A percentile compares a stretch with the other conserved stretches of the same genome.
Conservation (phyloP, 2,113 vertebrate genomes). For the Poecilia latipinna region DNA sequence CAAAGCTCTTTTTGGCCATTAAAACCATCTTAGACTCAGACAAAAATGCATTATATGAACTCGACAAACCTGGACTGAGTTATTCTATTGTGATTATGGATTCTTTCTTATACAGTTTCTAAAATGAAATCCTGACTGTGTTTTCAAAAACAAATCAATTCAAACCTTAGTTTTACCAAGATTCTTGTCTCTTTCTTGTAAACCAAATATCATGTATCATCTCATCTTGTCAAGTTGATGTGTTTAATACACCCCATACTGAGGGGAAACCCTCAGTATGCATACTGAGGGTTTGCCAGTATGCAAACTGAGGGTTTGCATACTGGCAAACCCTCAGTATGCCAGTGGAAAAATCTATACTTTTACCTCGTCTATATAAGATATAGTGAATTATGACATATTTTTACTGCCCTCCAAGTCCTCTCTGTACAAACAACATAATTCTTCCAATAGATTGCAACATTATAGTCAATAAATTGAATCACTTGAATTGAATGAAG, state of each 20-base stretch:
- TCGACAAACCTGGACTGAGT: neutral
- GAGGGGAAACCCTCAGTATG: neutral
- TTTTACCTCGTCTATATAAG: slow-evolving; percentile 6
- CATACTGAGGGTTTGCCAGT: too few species aligned
- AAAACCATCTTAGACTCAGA: too few species aligned
- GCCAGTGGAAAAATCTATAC: neutral
- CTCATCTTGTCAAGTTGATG: neutral
- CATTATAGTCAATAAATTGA: slow-evolving; percentile 54
- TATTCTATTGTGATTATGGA: neutral
- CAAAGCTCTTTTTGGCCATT: neutral
- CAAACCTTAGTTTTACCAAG: neutral
- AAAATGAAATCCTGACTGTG: neutral
- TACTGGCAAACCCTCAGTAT: neutral
- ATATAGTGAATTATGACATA: slow-evolving; percentile 26
- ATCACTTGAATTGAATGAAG: slow-evolving; percentile 56
- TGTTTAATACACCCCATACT: neutral
- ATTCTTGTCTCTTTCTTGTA: neutral
- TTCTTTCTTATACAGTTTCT: neutral
- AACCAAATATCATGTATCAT: too few species aligned
- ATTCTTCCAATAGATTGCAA: slow-evolving; percentile 33
- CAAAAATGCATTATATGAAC: too few species aligned
- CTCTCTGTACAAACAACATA: slow-evolving; percentile 13
- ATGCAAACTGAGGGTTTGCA: too few species aligned
- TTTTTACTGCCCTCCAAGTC: slow-evolving; percentile 4
- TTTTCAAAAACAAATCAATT: neutral